Evolutionary conservation across 2,888 invertebrate species (phyloP).

Genomic region (Exephanes ischioxanthus): DNA sequence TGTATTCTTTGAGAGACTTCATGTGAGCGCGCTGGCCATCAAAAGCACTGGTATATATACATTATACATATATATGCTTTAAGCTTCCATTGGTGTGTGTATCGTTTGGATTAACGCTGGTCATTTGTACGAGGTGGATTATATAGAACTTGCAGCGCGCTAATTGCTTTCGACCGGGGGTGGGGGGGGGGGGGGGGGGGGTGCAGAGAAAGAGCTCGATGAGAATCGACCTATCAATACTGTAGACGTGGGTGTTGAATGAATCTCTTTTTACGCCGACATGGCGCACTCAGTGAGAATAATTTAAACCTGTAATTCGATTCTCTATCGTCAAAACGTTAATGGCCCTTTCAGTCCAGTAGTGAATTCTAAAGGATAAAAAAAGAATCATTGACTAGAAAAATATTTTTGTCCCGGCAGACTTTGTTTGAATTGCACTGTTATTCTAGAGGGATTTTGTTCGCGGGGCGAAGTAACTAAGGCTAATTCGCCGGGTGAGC

Average conservation of each 20-base stretch:
- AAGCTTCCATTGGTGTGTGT: background rate
- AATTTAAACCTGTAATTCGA: background rate
- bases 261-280: background rate
- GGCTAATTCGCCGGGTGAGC: background rate
- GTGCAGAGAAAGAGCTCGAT: background rate
- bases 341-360: background rate
- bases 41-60: background rate
- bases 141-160: background rate
- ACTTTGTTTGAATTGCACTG: conserved; percentile 5
- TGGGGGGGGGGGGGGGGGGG: background rate
- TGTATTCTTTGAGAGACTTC: too few relatives aligned
- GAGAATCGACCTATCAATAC: background rate
- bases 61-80: background rate
- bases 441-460: conserved; percentile 10
- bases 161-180: background rate
- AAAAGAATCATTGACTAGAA: background rate
- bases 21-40: too few relatives aligned
- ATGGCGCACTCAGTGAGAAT: background rate
- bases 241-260: background rate
- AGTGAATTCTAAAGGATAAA: background rate
- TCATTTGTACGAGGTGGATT: background rate
- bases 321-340: background rate
- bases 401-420: background rate
- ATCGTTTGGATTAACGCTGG: conserved; percentile 12
- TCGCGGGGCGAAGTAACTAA: background rate